Percentiles rank a stretch among this genome's conserved stretches.
Evolutionary conservation across 2,888 invertebrate genomes (phyloP).

Genomic region (Erebia ligea): DNA sequence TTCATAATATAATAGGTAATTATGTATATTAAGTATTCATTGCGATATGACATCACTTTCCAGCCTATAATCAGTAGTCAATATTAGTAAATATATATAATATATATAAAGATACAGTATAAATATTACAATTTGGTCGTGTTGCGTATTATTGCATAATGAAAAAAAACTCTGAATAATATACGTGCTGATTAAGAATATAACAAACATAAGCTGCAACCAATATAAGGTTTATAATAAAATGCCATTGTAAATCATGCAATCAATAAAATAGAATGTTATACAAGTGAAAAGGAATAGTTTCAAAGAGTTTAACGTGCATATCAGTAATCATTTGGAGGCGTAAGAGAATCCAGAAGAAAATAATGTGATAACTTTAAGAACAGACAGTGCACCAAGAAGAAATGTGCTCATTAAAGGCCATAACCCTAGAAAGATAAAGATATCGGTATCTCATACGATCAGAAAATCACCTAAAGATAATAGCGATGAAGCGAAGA

Average conservation of each 20-base stretch:
- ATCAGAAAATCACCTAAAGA: slow-evolving; percentile 45
- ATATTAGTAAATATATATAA: slow-evolving; percentile 40
- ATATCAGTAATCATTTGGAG: slow-evolving; percentile 34
- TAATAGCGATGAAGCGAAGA: slow-evolving; percentile 50
- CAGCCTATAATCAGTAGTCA: slow-evolving; percentile 13
- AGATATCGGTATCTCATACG: slow-evolving; percentile 59
- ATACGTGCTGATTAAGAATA: slow-evolving; percentile 36
- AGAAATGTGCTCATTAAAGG: slow-evolving; percentile 48
- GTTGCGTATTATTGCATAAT: slow-evolving; percentile 60
- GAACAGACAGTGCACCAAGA: slow-evolving; percentile 50
- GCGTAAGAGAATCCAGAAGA: slow-evolving; percentile 34
- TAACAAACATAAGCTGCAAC: slow-evolving; percentile 31
- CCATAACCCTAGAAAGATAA: slow-evolving; percentile 48
- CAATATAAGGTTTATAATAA: slow-evolving; percentile 32
- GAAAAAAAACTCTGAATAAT: slow-evolving; percentile 41
- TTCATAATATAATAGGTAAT: not conserved
- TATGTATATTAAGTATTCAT: not conserved
- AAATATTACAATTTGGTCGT: slow-evolving; percentile 76
- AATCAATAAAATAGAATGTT: slow-evolving; percentile 28
- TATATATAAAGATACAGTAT: slow-evolving; percentile 44
- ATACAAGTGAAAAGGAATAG: slow-evolving; percentile 24
- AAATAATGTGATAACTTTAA: slow-evolving; percentile 41
- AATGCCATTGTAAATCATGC: slow-evolving; percentile 39
- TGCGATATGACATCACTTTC: not conserved
- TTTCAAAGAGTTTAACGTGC: slow-evolving; percentile 36